These are phyloP conservation scores for Nymphicus hollandicus DNA, from an alignment of 2,113 vertebrate genomes.

Conservation along the genomic window DNA sequence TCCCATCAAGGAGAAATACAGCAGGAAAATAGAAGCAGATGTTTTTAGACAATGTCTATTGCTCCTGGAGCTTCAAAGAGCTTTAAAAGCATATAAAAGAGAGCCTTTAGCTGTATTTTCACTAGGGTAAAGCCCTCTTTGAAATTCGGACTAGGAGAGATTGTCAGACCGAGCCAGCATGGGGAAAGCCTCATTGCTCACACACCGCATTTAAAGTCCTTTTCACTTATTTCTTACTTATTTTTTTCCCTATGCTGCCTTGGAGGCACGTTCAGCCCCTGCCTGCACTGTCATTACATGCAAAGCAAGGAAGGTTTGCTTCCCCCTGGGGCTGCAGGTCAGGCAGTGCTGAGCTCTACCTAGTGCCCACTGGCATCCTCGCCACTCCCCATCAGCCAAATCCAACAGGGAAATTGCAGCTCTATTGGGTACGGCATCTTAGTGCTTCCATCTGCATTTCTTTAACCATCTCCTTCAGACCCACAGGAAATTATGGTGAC, in stretches of 20 bases:
- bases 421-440: not conserved
- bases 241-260: not conserved
- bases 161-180: not conserved
- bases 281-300: not conserved
- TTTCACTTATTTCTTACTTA: not conserved
- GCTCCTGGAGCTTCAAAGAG: constrained; percentile 51
- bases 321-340: fast-evolving
- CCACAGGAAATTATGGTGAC: not conserved
- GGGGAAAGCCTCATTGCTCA: not conserved
- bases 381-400: not conserved
- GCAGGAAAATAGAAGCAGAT: constrained; percentile 50
- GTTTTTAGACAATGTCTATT: constrained; percentile 27
- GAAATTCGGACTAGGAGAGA: not conserved
- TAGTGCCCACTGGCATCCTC: fast-evolving
- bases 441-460: not conserved
- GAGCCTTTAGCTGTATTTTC: not conserved
- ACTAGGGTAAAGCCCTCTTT: not conserved
- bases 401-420: not conserved
- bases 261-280: not conserved
- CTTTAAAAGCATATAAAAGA: constrained; percentile 33
- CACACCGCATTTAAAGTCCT: not conserved
- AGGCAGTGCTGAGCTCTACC: not conserved
- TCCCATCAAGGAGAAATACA: not conserved
- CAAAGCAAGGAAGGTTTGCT: not conserved
- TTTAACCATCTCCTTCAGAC: not conserved